phyloP scores from a whole-genome alignment of 2,888 invertebrate genomes.

The Ischnus inquisitorius region DNA sequence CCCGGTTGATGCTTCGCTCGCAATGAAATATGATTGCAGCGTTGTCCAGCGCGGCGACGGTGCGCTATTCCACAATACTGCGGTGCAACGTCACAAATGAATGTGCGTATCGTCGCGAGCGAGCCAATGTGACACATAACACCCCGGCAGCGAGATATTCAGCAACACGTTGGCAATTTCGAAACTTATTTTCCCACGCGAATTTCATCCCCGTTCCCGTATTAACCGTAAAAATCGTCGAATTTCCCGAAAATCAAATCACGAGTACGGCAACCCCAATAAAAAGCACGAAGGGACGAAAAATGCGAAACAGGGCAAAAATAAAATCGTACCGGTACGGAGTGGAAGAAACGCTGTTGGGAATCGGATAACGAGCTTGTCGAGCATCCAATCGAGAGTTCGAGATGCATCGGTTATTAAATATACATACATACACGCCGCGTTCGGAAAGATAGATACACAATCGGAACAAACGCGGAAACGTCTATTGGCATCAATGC shows the following conservation, averaged over 20 bases:
- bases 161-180: conserved; percentile 45
- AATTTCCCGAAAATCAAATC: neutral
- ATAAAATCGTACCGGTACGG: neutral
- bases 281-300: neutral
- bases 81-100: neutral
- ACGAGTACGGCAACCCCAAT: neutral
- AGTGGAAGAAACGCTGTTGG: neutral
- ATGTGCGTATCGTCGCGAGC: neutral
- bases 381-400: conserved; percentile 25
- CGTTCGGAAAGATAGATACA: neutral
- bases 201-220: conserved; percentile 7
- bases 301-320: neutral
- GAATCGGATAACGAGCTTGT: conserved; percentile 33
- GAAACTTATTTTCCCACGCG: conserved; percentile 11
- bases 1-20: neutral
- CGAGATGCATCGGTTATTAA: conserved; percentile 2
- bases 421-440: neutral
- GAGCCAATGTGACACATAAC: neutral
- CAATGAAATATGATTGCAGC: conserved; percentile 31
- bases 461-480: neutral
- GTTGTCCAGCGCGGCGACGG: neutral
- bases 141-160: conserved; percentile 6
- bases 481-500: too few relatives aligned
- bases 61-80: neutral
- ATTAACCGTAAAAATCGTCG: neutral